These are phyloP conservation scores for Rhingia campestris DNA, from an alignment of 2,888 invertebrate genomes.

Conservation along the genomic window DNA sequence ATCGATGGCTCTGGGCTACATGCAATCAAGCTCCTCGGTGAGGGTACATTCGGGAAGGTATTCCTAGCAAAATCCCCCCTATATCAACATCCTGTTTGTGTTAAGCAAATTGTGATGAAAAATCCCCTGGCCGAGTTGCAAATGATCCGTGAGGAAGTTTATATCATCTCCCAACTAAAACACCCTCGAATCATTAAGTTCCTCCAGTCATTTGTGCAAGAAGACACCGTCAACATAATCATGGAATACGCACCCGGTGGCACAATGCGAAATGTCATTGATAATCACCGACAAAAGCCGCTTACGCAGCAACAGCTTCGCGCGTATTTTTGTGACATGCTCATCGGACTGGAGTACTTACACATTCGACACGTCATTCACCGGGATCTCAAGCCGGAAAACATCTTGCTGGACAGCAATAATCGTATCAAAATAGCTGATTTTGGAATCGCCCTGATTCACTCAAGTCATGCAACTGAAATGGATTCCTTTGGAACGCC, in stretches of 20 bases:
- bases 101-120: slow-evolving; percentile 79
- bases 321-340: slow-evolving; percentile 82
- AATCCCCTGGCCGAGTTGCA: slow-evolving; percentile 77
- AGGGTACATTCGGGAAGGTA: slow-evolving; percentile 79
- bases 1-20: slow-evolving; percentile 77
- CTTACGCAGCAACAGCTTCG: slow-evolving; percentile 76
- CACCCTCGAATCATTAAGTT: slow-evolving; percentile 81
- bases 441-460: slow-evolving; percentile 84
- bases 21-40: slow-evolving; percentile 78
- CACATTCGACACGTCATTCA: slow-evolving; percentile 83
- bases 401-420: slow-evolving; percentile 87
- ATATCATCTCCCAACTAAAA: slow-evolving; percentile 81
- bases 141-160: slow-evolving; percentile 80
- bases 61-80: slow-evolving; percentile 77
- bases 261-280: slow-evolving; percentile 79
- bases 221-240: slow-evolving; percentile 79
- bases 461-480: slow-evolving; percentile 67
- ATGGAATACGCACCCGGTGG: slow-evolving; percentile 81
- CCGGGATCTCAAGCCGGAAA: slow-evolving; percentile 89
- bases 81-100: slow-evolving; percentile 77
- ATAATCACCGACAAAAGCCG: slow-evolving; percentile 35
- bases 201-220: slow-evolving; percentile 78
- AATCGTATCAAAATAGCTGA: slow-evolving; percentile 89
- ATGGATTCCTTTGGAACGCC: slow-evolving; percentile 85
- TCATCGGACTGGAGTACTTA: slow-evolving; percentile 81